Evolutionary conservation across 2,888 invertebrate genomes (phyloP).

Genomic region (Cerastis leucographa): DNA sequence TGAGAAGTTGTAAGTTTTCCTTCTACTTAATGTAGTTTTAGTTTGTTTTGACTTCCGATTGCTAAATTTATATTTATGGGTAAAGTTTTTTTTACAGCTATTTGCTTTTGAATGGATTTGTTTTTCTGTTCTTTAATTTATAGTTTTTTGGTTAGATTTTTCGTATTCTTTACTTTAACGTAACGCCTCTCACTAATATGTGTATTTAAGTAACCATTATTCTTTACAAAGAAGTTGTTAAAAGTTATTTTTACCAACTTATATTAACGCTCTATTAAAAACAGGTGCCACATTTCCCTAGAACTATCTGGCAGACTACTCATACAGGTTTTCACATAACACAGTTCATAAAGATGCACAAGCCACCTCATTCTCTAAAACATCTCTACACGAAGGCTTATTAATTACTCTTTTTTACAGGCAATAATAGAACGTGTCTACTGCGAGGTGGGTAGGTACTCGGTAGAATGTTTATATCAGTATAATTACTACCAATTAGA

Average conservation of each 20-base stretch:
- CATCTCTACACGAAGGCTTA: slow-evolving; percentile 8
- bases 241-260: background rate
- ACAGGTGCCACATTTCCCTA: slow-evolving; percentile 6
- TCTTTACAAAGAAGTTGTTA: slow-evolving; percentile 4
- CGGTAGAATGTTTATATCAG: slow-evolving; percentile 54
- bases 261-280: slow-evolving; percentile 30
- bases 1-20: slow-evolving; percentile 27
- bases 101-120: background rate
- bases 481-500: slow-evolving; percentile 62
- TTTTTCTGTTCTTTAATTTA: background rate
- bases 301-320: background rate
- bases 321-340: background rate
- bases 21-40: slow-evolving; percentile 15
- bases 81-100: background rate
- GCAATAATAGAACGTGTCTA: slow-evolving; percentile 18
- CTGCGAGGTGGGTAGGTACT: slow-evolving; percentile 35
- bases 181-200: background rate
- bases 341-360: background rate
- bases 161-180: too few relatives aligned
- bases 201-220: background rate
- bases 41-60: slow-evolving; percentile 14
- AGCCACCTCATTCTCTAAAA: slow-evolving; percentile 2
- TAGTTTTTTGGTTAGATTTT: background rate
- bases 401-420: slow-evolving; percentile 26
- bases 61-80: slow-evolving; percentile 18